Evolutionary conservation across 2,113 vertebrate genomes (phyloP).

Genomic region (Pomatostomus ruficeps): DNA sequence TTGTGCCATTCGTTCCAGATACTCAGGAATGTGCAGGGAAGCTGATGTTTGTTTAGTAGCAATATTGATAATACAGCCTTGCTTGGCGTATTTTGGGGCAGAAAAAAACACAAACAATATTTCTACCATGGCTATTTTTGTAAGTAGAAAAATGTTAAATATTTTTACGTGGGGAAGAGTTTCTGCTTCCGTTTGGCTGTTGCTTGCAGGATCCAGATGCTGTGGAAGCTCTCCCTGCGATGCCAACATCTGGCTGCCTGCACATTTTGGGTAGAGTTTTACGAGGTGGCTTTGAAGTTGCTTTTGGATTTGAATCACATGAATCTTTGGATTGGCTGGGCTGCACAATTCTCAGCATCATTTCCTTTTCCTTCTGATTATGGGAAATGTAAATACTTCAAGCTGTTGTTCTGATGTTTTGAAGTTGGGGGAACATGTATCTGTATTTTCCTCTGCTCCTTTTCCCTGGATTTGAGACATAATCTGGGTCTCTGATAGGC

Average conservation of each 20-base stretch:
- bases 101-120: accelerated
- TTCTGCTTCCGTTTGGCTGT: conserved; percentile 5
- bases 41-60: neutral
- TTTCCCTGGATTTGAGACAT: neutral
- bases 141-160: neutral
- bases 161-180: neutral
- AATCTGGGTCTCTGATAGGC: neutral
- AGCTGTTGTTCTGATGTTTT: conserved; percentile 22
- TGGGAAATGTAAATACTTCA: conserved; percentile 40
- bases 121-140: neutral
- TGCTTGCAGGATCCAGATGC: conserved; percentile 19
- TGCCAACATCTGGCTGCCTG: conserved; percentile 33
- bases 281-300: conserved; percentile 45
- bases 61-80: neutral
- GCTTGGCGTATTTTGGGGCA: accelerated
- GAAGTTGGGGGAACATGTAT: neutral
- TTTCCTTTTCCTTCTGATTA: conserved; percentile 33
- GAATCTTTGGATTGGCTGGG: neutral
- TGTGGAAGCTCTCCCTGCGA: neutral
- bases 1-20: neutral
- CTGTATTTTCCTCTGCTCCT: neutral
- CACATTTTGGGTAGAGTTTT: neutral
- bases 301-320: conserved; percentile 16
- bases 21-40: neutral
- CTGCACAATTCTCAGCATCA: neutral